Conservation (phyloP, 2,113 vertebrate species). For the Cyanoderma ruficeps region DNA sequence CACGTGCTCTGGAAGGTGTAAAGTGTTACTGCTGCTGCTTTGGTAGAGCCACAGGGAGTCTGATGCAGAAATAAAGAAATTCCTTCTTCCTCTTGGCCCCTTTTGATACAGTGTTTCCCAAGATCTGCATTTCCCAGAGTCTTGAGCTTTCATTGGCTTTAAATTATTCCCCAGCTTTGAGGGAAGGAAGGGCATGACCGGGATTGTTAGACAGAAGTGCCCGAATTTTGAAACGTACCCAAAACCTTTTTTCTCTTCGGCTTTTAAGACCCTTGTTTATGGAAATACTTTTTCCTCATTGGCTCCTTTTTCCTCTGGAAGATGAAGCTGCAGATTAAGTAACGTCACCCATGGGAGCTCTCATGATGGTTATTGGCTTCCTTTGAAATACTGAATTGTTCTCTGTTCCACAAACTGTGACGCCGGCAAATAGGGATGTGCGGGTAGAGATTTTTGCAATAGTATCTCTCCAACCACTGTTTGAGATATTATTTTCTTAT, state of each 20-base stretch:
- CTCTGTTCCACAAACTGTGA: constrained; percentile 10
- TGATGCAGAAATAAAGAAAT: not conserved
- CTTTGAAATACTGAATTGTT: constrained; percentile 28
- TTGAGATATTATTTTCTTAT: not conserved
- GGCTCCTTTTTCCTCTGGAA: not conserved
- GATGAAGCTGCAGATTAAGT: constrained; percentile 23
- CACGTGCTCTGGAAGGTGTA: not conserved
- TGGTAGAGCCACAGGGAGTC: not conserved
- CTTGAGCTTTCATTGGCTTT: not conserved
- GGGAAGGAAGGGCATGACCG: not conserved
- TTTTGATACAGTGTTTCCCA: not conserved
- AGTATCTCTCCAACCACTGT: not conserved
- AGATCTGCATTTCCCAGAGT: not conserved
- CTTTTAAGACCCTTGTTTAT: constrained; percentile 8
- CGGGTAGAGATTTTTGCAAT: not conserved
- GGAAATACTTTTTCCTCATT: not conserved
- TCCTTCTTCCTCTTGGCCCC: not conserved
- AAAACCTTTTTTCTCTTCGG: not conserved
- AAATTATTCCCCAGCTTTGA: not conserved
- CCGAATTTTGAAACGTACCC: not conserved
- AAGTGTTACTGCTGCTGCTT: not conserved
- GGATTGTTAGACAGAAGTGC: not conserved
- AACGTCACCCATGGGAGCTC: not conserved
- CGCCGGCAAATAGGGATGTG: not conserved
- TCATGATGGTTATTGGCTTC: not conserved